Evolutionary conservation across 2,888 invertebrate species (phyloP).

Genomic region (Kuschelorhynchus macadamiae): DNA sequence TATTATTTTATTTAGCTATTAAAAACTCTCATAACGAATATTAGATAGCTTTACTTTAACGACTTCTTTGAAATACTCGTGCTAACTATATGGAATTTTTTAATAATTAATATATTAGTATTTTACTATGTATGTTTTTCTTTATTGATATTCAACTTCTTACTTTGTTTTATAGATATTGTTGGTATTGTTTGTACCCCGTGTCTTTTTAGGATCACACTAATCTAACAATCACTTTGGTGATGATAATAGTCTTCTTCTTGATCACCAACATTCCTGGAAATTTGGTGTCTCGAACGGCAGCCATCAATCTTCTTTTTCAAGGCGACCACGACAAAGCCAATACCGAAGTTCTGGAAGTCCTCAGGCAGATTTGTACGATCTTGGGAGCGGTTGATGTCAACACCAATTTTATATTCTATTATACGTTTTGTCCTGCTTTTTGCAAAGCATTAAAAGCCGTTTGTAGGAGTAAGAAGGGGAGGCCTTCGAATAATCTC

Average conservation of each 20-base stretch:
- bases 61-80: too few relatives aligned
- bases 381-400: constrained; percentile 69
- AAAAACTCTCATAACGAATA: too few relatives aligned
- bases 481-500: constrained; percentile 28
- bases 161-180: too few relatives aligned
- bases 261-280: constrained; percentile 71
- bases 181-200: too few relatives aligned
- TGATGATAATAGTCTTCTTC: constrained; percentile 71
- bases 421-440: constrained; percentile 69
- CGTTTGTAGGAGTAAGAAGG: constrained; percentile 45
- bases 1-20: too few relatives aligned
- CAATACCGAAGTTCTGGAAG: constrained; percentile 55
- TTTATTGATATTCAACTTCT: too few relatives aligned
- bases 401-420: constrained; percentile 70
- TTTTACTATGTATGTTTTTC: too few relatives aligned
- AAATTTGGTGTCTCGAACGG: constrained; percentile 69
- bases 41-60: too few relatives aligned
- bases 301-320: constrained; percentile 69
- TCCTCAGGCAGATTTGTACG: constrained; percentile 67
- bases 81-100: too few relatives aligned
- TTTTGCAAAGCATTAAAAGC: constrained; percentile 62
- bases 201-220: constrained; percentile 69
- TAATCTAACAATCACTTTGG: constrained; percentile 69
- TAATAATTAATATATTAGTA: too few relatives aligned
- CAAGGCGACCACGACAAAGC: constrained; percentile 63